Base-by-base conservation (phyloP, 2,888 invertebrate genomes). In the Adineta ricciae region DNA sequence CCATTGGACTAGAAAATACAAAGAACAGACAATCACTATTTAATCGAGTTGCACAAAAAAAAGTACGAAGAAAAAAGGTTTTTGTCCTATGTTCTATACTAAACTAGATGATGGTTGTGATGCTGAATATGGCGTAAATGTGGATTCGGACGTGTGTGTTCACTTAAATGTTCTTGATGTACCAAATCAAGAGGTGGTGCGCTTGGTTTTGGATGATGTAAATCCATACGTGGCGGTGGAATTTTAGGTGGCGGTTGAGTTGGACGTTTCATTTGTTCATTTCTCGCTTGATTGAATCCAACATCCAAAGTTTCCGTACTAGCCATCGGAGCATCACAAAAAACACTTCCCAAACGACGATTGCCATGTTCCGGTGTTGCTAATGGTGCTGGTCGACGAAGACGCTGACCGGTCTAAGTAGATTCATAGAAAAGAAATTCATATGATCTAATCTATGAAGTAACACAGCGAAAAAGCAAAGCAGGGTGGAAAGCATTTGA, bases 321-420 rank as follows among this genome's bases (percentile, higher is more conserved):
- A n/a, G 78, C 78, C 78, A 78, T 78, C 3, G 78, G 78, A n/a
- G 78, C 78, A 41, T 78, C 78, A 78, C 41, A n/a, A 14, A 78
- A 1, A 14, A 32, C n/a, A 0, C 2, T 2, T 24, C n/a, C 24
- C 41, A n/a, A 14, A 41, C 24, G 78, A 41, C 24, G 38, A 41
- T 41, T 41, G 5, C 4, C 14, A 5, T 19, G 21, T 36, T 41
- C 41, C 24, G 78, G 78, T 41, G 78, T 78, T 4, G 78, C 41
- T 11, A 41, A 41, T 78, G 78, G 78, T 78, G 78, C 78, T 41
- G 78, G 3, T n/a, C 64, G 64, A 64, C 16, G 64, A 32, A 5
- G 7, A 32, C 5, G 16, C 19, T 32, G 64, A 5, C 32, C 64
- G 32, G 2, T 64, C 64, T 64, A 64, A 32, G 32, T 36, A 64